These are phyloP conservation scores for Osedax fenrisi DNA, from an alignment of 2,888 invertebrate genomes.

Conservation along the genomic window DNA sequence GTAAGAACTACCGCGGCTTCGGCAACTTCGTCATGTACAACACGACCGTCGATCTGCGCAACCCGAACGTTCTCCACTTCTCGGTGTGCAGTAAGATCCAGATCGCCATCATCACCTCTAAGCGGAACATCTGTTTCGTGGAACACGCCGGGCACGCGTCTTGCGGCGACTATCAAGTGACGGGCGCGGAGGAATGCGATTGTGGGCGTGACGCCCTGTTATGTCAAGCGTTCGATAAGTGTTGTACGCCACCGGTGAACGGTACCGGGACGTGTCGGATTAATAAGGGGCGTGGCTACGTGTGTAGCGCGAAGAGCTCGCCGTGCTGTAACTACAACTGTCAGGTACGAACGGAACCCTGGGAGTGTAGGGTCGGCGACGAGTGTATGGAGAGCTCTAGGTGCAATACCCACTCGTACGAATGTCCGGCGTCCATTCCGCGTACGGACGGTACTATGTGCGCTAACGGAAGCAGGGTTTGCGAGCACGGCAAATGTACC, in stretches of 20 bases:
- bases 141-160: not conserved
- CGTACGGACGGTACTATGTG: not conserved
- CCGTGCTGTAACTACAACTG: not conserved
- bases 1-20: not conserved
- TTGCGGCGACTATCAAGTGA: not conserved
- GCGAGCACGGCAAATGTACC: not conserved
- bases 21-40: not conserved
- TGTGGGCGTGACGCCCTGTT: not conserved
- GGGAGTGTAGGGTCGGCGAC: not conserved
- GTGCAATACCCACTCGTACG: not conserved
- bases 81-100: not conserved
- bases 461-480: not conserved
- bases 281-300: not conserved
- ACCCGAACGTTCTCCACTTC: constrained; percentile 5
- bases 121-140: not conserved
- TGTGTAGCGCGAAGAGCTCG: not conserved
- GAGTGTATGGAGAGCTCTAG: not conserved
- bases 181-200: not conserved
- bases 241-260: not conserved
- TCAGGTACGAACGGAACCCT: not conserved
- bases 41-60: not conserved
- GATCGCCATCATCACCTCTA: not conserved
- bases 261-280: not conserved
- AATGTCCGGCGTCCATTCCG: constrained; percentile 3
- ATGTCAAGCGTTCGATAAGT: not conserved